Evolutionary conservation across 2,797 vertebrate genomes (phyloP).

Genomic region (Acestrorhynchus altus): DNA sequence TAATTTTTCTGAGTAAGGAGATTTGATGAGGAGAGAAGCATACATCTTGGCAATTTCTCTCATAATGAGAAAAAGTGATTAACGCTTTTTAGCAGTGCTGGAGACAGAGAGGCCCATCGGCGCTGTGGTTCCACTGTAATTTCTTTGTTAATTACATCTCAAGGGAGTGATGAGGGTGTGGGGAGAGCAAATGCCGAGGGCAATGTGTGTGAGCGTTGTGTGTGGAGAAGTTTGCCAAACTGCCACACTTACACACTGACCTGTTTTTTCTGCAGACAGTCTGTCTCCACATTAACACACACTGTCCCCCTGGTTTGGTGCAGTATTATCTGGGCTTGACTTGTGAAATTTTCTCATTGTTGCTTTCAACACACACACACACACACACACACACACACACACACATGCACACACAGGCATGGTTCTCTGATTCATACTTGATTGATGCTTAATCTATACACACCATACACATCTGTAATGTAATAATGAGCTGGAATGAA

Average conservation of each 20-base stretch:
- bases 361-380: slow-evolving; percentile 51
- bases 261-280: slow-evolving; percentile 66
- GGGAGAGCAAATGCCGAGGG: slow-evolving; percentile 52
- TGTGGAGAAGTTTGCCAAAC: slow-evolving; percentile 65
- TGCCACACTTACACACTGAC: slow-evolving; percentile 75
- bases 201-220: slow-evolving; percentile 55
- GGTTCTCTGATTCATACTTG: slow-evolving; percentile 54
- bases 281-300: slow-evolving; percentile 38
- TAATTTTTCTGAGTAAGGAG: slow-evolving; percentile 11
- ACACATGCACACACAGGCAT: slow-evolving; percentile 56
- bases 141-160: slow-evolving; percentile 86
- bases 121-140: slow-evolving; percentile 76
- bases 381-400: slow-evolving; percentile 58
- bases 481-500: slow-evolving; percentile 19
- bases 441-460: slow-evolving; percentile 52
- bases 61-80: slow-evolving; percentile 73
- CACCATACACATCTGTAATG: slow-evolving; percentile 29
- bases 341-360: slow-evolving; percentile 37
- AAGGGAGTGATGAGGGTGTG: slow-evolving; percentile 68
- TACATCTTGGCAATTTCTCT: slow-evolving; percentile 39
- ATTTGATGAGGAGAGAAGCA: slow-evolving; percentile 30
- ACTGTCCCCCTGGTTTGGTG: slow-evolving; percentile 37
- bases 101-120: slow-evolving; percentile 71
- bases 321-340: slow-evolving; percentile 34
- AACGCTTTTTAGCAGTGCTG: slow-evolving; percentile 71